Conservation (phyloP, 2,113 vertebrate species). For the Myocastor coypus region DNA sequence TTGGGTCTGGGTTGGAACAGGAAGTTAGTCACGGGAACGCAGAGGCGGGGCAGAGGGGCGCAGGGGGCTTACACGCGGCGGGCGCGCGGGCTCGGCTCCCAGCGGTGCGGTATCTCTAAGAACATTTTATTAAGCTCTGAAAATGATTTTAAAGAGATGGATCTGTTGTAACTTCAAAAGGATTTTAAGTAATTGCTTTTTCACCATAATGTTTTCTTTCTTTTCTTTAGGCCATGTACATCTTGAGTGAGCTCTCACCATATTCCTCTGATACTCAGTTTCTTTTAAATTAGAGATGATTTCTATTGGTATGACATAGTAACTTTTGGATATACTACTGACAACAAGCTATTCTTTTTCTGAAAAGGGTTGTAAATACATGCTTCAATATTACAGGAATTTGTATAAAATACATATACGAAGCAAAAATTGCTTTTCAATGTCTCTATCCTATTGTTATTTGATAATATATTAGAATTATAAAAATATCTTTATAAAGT, state of each 20-base stretch:
- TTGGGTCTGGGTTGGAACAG: too few species aligned
- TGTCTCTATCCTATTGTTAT: not conserved
- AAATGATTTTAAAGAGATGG: constrained; percentile 80
- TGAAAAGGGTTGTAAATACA: constrained; percentile 22
- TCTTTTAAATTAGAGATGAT: constrained; percentile 76
- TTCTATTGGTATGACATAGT: not conserved
- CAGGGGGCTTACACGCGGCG: too few species aligned
- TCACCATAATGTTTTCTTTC: constrained; percentile 62
- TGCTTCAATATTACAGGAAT: not conserved
- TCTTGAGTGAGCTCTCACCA: constrained; percentile 50
- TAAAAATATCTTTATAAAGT: not conserved
- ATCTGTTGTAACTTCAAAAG: constrained; percentile 74
- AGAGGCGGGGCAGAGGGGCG: too few species aligned
- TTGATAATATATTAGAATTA: constrained; percentile 28
- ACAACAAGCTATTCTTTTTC: constrained; percentile 28
- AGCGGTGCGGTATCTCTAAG: too few species aligned
- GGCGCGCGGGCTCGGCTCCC: too few species aligned
- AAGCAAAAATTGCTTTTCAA: not conserved
- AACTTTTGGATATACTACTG: constrained; percentile 26
- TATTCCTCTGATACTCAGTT: constrained; percentile 61
- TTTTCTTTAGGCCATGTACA: constrained; percentile 65
- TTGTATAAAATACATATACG: not conserved
- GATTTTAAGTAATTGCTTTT: constrained; percentile 59
- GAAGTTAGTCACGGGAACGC: too few species aligned
- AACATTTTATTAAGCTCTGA: constrained; percentile 68